A percentile compares a stretch with the other conserved stretches of the same genome.
phyloP scores from a whole-genome alignment of 92 coral and sea anemone genomes.

The Pocillopora meandrina region DNA sequence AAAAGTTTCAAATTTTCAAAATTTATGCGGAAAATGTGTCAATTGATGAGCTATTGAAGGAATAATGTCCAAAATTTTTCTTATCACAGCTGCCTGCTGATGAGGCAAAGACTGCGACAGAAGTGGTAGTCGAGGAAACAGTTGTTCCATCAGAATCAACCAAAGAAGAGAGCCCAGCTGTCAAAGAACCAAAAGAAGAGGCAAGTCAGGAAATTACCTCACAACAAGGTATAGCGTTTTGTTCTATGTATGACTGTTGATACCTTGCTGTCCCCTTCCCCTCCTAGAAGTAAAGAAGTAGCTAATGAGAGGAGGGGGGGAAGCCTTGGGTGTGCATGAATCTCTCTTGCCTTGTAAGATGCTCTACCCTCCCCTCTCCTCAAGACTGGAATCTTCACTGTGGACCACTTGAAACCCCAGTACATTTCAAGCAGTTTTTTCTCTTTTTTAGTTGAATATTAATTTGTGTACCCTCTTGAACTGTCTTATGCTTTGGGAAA shows the following conservation, averaged over 20 bases:
- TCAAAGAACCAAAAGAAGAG: not conserved
- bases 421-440: not conserved
- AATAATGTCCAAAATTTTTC: not conserved
- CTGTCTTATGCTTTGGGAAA: too few relatives aligned
- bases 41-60: not conserved
- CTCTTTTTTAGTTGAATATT: too few relatives aligned
- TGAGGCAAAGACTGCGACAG: not conserved
- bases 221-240: constrained; percentile 15
- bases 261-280: not conserved
- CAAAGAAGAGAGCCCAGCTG: not conserved
- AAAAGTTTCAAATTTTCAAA: too few relatives aligned
- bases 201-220: not conserved
- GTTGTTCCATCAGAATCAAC: constrained; percentile 24
- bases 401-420: too few relatives aligned
- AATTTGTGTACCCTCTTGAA: too few relatives aligned
- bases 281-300: not conserved
- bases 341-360: too few relatives aligned
- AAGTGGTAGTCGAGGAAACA: not conserved
- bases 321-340: too few relatives aligned
- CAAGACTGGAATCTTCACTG: too few relatives aligned
- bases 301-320: too few relatives aligned
- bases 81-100: not conserved
- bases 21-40: not conserved
- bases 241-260: too few relatives aligned
- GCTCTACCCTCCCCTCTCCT: too few relatives aligned